phyloP scores from a whole-genome alignment of 2,888 invertebrate genomes.

The Watsonalla binaria region DNA sequence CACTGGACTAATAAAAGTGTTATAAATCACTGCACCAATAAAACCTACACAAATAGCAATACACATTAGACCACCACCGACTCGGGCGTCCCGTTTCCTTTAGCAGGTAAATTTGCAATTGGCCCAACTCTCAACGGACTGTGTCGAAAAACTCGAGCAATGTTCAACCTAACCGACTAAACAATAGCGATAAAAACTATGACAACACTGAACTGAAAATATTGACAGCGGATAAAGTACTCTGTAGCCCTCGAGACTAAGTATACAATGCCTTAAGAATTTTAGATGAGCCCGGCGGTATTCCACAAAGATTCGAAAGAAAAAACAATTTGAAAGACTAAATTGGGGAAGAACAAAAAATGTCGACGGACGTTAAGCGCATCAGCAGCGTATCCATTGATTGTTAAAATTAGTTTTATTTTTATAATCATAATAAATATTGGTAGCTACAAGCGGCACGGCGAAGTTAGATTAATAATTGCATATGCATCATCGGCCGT shows the following conservation, averaged over 20 bases:
- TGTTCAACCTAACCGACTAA: conserved; percentile 37
- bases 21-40: conserved; percentile 23
- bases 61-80: conserved; percentile 22
- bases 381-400: conserved; percentile 6
- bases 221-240: conserved; percentile 26
- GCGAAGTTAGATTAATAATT: neutral
- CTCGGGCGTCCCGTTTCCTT: conserved; percentile 38
- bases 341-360: conserved; percentile 28
- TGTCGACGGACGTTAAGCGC: conserved; percentile 3
- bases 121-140: conserved; percentile 38
- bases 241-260: conserved; percentile 34
- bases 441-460: neutral
- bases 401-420: conserved; percentile 15
- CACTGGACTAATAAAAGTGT: neutral
- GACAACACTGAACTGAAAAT: conserved; percentile 13
- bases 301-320: conserved; percentile 33
- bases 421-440: conserved; percentile 11
- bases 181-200: conserved; percentile 20
- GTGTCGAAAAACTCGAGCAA: conserved; percentile 37
- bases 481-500: neutral
- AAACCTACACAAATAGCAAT: conserved; percentile 26
- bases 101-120: conserved; percentile 64
- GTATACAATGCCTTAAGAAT: conserved; percentile 29
- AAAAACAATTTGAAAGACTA: conserved; percentile 34
- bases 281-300: conserved; percentile 37